phyloP scores from a whole-genome alignment of 2,888 invertebrate genomes.

The Macrostomum cliftonense region DNA sequence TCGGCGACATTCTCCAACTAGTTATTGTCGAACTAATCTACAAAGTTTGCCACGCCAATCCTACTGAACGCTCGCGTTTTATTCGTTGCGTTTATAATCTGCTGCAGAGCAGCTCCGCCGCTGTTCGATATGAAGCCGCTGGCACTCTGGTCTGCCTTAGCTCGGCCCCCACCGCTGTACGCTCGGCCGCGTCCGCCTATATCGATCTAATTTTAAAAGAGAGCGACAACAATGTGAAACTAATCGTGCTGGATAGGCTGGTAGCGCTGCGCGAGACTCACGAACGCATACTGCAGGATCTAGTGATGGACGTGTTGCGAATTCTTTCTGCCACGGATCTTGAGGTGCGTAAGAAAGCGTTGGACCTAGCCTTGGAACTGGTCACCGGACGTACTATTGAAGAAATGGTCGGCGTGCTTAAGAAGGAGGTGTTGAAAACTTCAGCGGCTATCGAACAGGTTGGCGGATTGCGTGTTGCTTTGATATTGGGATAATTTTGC shows the following conservation, averaged over 20 bases:
- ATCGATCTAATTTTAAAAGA: slow-evolving; percentile 98
- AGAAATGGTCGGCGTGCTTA: slow-evolving; percentile 42
- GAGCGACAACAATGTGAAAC: slow-evolving; percentile 96
- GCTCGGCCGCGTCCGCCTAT: slow-evolving; percentile 84
- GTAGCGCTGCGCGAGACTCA: slow-evolving; percentile 56
- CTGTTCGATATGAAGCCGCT: slow-evolving; percentile 93
- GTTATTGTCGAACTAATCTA: slow-evolving; percentile 97
- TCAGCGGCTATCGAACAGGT: not conserved
- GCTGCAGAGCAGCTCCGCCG: slow-evolving; percentile 77
- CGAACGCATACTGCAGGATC: slow-evolving; percentile 41
- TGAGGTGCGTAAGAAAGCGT: slow-evolving; percentile 72
- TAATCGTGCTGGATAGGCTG: slow-evolving; percentile 83
- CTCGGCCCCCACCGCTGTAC: slow-evolving; percentile 88
- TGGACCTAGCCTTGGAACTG: slow-evolving; percentile 64
- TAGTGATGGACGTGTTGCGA: slow-evolving; percentile 89
- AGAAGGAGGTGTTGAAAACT: slow-evolving; percentile 7
- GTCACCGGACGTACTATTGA: slow-evolving; percentile 77
- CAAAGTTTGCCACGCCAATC: slow-evolving; percentile 55
- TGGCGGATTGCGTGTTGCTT: not conserved
- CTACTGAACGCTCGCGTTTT: slow-evolving; percentile 79
- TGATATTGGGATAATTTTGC: too few relatives aligned
- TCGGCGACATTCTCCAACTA: slow-evolving; percentile 88
- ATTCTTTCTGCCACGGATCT: slow-evolving; percentile 67
- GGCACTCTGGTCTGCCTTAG: slow-evolving; percentile 90
- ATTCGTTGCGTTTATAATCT: slow-evolving; percentile 95